A percentile compares a stretch with the other conserved stretches of the same genome.
Evolutionary conservation across 1,140 invertebrate species (phyloP).

Genomic region (Zaprionus nigranus): DNA sequence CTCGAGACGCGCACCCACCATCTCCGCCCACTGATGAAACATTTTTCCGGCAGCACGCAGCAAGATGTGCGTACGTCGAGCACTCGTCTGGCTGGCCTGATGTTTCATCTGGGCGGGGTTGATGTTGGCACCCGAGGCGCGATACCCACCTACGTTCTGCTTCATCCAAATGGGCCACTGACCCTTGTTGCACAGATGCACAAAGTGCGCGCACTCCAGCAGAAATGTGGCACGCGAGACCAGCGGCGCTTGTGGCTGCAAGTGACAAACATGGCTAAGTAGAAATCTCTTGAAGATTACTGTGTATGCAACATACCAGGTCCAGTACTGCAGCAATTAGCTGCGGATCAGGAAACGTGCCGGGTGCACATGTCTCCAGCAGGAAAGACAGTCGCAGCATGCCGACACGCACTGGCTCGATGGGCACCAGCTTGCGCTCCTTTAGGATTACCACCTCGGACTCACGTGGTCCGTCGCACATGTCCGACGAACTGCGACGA

Average conservation of each 20-base stretch:
- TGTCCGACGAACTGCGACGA: conserved; percentile 92
- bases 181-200: conserved; percentile 98
- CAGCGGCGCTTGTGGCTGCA: conserved; percentile 96
- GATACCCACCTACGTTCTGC: conserved; percentile 88
- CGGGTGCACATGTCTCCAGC: conserved; percentile 97
- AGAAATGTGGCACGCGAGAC: conserved; percentile 95
- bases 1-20: conserved; percentile 94
- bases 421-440: conserved; percentile 91
- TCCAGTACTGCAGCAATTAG: conserved; percentile 97
- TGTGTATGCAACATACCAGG: conserved; percentile 88
- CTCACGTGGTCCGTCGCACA: conserved; percentile 91
- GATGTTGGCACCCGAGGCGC: conserved; percentile 88
- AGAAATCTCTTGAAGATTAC: neutral
- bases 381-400: conserved; percentile 94
- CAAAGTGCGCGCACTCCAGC: conserved; percentile 97
- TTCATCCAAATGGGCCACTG: conserved; percentile 99
- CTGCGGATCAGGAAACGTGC: conserved; percentile 97
- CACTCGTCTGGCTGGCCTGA: conserved; percentile 86
- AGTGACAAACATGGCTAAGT: conserved; percentile 29
- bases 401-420: conserved; percentile 90
- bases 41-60: conserved; percentile 97
- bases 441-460: conserved; percentile 95
- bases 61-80: conserved; percentile 90
- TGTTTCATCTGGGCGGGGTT: conserved; percentile 79
- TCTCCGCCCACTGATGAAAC: conserved; percentile 92